Conservation (phyloP, 1,140 invertebrate genomes). For the Drosophila parvula region DNA sequence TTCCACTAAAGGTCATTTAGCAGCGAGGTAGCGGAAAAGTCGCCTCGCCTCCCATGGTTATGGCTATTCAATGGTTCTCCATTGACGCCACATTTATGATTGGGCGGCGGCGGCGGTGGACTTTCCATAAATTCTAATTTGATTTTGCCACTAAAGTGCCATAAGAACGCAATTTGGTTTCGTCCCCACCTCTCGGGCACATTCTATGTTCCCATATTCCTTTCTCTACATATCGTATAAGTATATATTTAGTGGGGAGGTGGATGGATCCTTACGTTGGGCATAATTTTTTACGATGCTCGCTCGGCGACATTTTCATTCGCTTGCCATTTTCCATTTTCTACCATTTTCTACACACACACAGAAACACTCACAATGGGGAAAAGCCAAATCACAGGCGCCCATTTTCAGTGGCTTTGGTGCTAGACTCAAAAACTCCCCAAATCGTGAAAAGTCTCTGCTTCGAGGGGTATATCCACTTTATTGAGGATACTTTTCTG, state of each 20-base stretch:
- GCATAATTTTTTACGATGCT: slow-evolving; percentile 82
- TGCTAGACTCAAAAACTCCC: slow-evolving; percentile 22
- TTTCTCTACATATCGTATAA: not conserved
- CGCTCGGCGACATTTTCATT: slow-evolving; percentile 74
- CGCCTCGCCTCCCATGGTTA: slow-evolving; percentile 43
- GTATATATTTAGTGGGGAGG: slow-evolving; percentile 15
- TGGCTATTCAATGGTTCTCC: slow-evolving; percentile 55
- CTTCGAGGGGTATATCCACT: slow-evolving; percentile 5
- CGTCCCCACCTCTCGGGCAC: slow-evolving; percentile 1
- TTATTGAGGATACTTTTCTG: not conserved
- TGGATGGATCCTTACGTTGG: slow-evolving; percentile 62
- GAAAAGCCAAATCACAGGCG: slow-evolving; percentile 77
- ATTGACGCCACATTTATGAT: slow-evolving; percentile 71
- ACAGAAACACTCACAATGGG: slow-evolving; percentile 22
- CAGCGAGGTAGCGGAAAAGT: slow-evolving; percentile 8
- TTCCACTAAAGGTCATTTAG: slow-evolving; percentile 11
- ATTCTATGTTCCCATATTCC: not conserved
- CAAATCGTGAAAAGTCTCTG: slow-evolving; percentile 19
- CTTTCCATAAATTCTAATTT: slow-evolving; percentile 83
- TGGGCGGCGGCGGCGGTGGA: slow-evolving; percentile 48
- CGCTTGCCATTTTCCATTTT: slow-evolving; percentile 75
- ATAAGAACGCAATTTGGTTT: slow-evolving; percentile 76
- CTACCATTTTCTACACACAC: slow-evolving; percentile 59
- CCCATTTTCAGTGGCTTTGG: slow-evolving; percentile 64
- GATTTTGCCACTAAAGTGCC: slow-evolving; percentile 82